These are phyloP conservation scores for Ectemnius cavifrons DNA, from an alignment of 2,888 invertebrate species.

Conservation along the genomic window DNA sequence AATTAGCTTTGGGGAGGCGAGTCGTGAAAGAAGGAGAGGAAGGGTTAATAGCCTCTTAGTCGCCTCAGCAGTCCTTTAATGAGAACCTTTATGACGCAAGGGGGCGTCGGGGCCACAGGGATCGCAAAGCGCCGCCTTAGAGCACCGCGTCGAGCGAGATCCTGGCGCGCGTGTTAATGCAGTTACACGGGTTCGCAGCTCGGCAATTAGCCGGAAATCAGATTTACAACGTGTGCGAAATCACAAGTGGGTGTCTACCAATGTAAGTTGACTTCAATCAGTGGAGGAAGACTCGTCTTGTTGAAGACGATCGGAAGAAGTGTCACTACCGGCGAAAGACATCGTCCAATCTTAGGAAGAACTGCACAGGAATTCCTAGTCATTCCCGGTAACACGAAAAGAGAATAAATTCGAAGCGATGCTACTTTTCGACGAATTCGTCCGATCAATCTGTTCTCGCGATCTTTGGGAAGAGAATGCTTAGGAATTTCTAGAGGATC, in stretches of 20 bases:
- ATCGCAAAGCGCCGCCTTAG: background rate
- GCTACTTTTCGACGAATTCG: too few species aligned
- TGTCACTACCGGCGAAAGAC: too few species aligned
- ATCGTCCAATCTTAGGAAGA: too few species aligned
- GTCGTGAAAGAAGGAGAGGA: background rate
- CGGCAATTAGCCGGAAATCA: background rate
- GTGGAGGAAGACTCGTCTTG: too few species aligned
- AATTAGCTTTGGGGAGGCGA: background rate
- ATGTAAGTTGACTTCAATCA: too few species aligned
- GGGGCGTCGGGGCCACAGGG: background rate
- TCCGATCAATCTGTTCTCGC: background rate
- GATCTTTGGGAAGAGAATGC: background rate
- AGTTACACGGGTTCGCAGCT: background rate
- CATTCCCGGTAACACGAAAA: too few species aligned
- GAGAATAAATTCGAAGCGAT: too few species aligned
- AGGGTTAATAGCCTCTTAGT: background rate
- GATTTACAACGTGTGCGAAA: background rate
- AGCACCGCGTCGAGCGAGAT: background rate
- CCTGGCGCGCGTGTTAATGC: background rate
- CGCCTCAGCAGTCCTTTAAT: background rate
- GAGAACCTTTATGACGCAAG: constrained; percentile 1
- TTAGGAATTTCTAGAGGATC: background rate
- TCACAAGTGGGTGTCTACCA: background rate
- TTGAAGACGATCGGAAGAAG: too few species aligned
- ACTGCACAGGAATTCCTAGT: too few species aligned